Conservation (phyloP, 2,797 vertebrate species). For the Emys orbicularis region DNA sequence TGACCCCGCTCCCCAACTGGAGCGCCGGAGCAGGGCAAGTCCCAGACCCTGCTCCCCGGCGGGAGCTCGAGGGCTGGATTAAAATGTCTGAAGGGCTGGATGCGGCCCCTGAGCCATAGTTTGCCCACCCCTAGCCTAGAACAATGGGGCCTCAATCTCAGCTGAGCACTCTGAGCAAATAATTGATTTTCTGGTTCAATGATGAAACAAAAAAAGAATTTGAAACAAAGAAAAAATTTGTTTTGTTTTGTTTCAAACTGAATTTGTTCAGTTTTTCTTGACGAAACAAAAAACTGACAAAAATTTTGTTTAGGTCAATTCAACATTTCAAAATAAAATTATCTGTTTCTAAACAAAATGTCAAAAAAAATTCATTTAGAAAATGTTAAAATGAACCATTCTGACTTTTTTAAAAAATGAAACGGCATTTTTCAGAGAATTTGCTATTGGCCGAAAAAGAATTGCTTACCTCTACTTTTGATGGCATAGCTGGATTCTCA, state of each 20-base stretch:
- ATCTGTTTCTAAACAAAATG: neutral
- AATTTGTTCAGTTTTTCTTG: neutral
- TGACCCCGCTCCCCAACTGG: no score
- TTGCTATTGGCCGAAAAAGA: neutral
- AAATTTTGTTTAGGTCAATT: neutral
- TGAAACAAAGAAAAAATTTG: neutral
- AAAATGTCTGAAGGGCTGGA: no score
- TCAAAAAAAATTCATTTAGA: neutral
- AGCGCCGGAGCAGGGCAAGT: no score
- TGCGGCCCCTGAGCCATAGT: no score
- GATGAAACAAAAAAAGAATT: neutral
- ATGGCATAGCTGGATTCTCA: fast-evolving
- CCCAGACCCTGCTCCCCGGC: no score
- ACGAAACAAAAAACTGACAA: neutral
- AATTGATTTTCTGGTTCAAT: neutral
- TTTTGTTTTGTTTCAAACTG: neutral
- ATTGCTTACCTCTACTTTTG: neutral
- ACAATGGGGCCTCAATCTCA: no score
- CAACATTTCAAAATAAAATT: neutral
- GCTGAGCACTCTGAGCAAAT: neutral
- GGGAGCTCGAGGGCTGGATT: no score
- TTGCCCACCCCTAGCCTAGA: neutral
- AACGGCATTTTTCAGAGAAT: neutral
- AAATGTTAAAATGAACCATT: neutral
- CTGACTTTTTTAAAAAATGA: neutral